These are phyloP conservation scores for Eclectus roratus DNA, from an alignment of 2,113 vertebrate species.

Conservation along the genomic window DNA sequence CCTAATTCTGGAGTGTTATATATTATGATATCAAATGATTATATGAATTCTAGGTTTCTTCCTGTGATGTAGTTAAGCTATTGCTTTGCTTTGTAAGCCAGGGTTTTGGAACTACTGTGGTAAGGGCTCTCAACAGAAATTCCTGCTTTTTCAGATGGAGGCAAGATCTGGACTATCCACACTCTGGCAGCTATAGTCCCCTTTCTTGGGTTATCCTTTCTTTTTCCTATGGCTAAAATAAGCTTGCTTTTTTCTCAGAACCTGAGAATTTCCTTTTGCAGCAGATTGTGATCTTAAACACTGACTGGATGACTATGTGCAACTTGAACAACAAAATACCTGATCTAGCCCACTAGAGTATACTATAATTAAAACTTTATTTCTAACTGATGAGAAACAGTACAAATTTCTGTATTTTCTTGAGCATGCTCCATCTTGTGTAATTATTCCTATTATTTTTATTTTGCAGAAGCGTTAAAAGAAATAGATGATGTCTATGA, in stretches of 20 bases:
- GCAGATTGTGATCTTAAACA: background rate
- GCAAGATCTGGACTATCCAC: background rate
- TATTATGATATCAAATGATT: background rate
- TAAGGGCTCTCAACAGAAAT: background rate
- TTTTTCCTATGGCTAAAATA: background rate
- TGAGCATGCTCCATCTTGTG: background rate
- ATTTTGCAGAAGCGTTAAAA: slow-evolving; percentile 89
- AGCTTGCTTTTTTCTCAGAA: background rate
- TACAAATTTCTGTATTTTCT: background rate
- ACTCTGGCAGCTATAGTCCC: background rate
- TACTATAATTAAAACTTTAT: background rate
- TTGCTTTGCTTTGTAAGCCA: background rate
- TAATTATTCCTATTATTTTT: slow-evolving; percentile 2
- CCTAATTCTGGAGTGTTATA: background rate
- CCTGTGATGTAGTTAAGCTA: background rate
- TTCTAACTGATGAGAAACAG: too few relatives aligned
- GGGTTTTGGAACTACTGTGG: background rate
- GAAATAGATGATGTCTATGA: slow-evolving; percentile 97
- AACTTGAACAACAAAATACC: background rate
- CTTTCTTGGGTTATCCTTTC: background rate
- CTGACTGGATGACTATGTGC: background rate
- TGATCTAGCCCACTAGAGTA: background rate
- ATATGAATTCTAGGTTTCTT: background rate
- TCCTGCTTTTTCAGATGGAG: background rate
- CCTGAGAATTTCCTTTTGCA: background rate